Conservation (phyloP, 2,113 vertebrate species). For the zebrafish (Danio rerio) region GRCz12tu NC_133199.1:33118501-33119000, state of each 20-base stretch:
- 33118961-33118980: background rate
- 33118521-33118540: background rate
- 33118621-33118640: background rate
- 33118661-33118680: background rate
- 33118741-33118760: too few species aligned
- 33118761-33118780: too few species aligned
- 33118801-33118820: too few species aligned
- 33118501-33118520: background rate
- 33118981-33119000: background rate
- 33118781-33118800: too few species aligned
- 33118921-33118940: too few species aligned
- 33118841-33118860: too few species aligned
- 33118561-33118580: background rate
- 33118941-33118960: background rate
- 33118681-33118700: constrained; percentile 14
- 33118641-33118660: background rate
- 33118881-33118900: background rate
- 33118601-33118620: background rate
- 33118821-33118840: too few species aligned
- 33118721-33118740: too few species aligned
- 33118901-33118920: background rate
- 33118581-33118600: too few species aligned
- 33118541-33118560: background rate
- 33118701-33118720: too few species aligned
- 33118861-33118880: too few species aligned